These are phyloP conservation scores for Caenorhabditis tropicalis DNA, from an alignment of 1,140 invertebrate genomes.

Conservation along the genomic window DNA sequence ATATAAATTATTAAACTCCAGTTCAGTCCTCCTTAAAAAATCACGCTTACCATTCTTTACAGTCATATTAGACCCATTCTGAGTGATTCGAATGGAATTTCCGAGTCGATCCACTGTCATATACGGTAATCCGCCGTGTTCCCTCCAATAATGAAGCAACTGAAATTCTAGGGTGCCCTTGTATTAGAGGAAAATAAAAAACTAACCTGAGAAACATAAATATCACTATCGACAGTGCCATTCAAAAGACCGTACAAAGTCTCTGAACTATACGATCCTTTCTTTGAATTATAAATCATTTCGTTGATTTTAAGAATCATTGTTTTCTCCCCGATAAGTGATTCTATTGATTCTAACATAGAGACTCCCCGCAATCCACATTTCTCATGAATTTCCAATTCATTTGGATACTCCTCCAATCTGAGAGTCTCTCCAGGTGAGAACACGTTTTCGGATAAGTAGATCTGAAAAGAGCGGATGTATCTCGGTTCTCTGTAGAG, in stretches of 20 bases:
- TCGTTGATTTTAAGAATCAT: constrained; percentile 42
- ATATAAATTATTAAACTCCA: too few species aligned
- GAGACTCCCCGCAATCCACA: constrained; percentile 35
- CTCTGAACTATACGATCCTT: not conserved
- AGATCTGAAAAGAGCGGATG: not conserved
- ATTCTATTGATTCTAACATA: constrained; percentile 34
- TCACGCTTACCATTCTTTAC: constrained; percentile 46
- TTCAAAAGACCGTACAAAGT: not conserved
- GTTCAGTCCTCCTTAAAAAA: too few species aligned
- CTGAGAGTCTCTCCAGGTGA: not conserved
- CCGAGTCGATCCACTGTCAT: constrained; percentile 28
- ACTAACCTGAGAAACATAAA: constrained; percentile 15
- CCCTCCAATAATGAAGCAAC: constrained; percentile 31
- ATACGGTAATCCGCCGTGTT: constrained; percentile 34
- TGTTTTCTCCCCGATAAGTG: constrained; percentile 8
- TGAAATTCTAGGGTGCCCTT: not conserved
- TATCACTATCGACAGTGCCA: constrained; percentile 11
- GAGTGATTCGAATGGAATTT: constrained; percentile 33
- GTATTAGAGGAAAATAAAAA: not conserved
- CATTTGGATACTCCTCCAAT: constrained; percentile 18
- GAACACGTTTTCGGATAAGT: not conserved
- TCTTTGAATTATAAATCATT: constrained; percentile 21
- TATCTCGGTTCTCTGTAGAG: too few species aligned
- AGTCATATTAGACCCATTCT: not conserved
- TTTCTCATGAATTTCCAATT: constrained; percentile 1